Conservation (phyloP, 2,888 invertebrate species). For the Litoditis marina region DNA sequence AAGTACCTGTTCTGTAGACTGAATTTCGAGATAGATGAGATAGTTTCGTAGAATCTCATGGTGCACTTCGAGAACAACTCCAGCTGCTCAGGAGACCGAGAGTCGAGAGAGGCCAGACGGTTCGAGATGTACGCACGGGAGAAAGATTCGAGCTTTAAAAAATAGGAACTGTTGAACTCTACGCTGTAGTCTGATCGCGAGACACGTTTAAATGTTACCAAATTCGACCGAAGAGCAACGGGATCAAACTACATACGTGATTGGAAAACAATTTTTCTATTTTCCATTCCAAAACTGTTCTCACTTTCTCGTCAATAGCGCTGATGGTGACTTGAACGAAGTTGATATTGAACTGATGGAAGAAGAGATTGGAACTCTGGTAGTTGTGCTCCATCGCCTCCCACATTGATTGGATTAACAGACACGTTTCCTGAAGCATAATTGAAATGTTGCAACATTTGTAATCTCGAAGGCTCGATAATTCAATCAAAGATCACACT, state of each 20-base stretch:
- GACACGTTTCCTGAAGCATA: slow-evolving; percentile 10
- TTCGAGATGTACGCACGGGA: slow-evolving; percentile 11
- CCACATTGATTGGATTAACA: slow-evolving; percentile 16
- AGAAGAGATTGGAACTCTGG: slow-evolving; percentile 24
- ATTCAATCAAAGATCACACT: neutral
- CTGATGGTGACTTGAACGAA: slow-evolving; percentile 20
- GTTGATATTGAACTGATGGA: slow-evolving; percentile 36
- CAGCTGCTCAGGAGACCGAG: slow-evolving; percentile 16
- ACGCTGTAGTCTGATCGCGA: too few relatives aligned
- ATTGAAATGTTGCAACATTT: neutral
- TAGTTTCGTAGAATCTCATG: slow-evolving; percentile 27
- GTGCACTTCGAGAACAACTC: slow-evolving; percentile 31
- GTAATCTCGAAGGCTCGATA: neutral
- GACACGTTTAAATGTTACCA: too few relatives aligned
- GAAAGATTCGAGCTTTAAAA: slow-evolving; percentile 13
- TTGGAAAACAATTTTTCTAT: neutral
- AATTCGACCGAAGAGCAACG: neutral
- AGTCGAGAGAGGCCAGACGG: slow-evolving; percentile 15
- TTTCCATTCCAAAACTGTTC: neutral
- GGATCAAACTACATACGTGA: neutral
- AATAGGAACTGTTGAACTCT: too few relatives aligned
- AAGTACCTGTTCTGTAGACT: slow-evolving; percentile 10
- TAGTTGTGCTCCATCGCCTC: slow-evolving; percentile 9
- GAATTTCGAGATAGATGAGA: slow-evolving; percentile 9
- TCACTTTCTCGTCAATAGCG: slow-evolving; percentile 19